Evolutionary conservation across 2,113 vertebrate genomes (phyloP).

Genomic region (Neopipo cinnamomea): DNA sequence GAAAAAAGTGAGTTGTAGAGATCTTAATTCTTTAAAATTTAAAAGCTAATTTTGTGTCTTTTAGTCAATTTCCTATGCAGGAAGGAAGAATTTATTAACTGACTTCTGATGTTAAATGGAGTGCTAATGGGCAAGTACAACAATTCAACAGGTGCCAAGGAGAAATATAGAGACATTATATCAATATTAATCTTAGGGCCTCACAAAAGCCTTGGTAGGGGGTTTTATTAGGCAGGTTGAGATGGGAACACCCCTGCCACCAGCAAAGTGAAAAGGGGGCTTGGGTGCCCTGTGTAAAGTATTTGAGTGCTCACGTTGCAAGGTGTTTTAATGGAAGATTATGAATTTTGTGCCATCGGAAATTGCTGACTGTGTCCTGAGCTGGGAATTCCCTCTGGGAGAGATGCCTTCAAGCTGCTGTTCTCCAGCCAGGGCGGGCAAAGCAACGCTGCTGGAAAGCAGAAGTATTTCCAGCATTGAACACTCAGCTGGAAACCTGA

Average conservation of each 20-base stretch:
- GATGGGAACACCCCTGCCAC: slow-evolving; percentile 38
- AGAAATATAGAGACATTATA: slow-evolving; percentile 77
- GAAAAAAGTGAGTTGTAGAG: slow-evolving; percentile 61
- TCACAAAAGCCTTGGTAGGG: slow-evolving; percentile 49
- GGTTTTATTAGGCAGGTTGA: slow-evolving; percentile 34
- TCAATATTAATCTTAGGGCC: slow-evolving; percentile 76
- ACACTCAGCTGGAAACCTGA: slow-evolving; percentile 8
- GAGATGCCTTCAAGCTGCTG: not conserved
- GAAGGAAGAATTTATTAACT: slow-evolving; percentile 83
- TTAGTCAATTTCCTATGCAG: slow-evolving; percentile 83
- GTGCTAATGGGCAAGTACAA: slow-evolving; percentile 81
- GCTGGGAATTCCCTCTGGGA: not conserved
- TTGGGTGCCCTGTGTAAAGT: not conserved
- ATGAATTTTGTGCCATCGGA: not conserved
- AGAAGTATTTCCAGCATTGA: not conserved
- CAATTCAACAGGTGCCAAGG: slow-evolving; percentile 80
- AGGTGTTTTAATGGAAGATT: not conserved
- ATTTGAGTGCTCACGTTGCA: not conserved
- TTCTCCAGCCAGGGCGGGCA: not conserved
- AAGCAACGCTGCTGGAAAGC: not conserved
- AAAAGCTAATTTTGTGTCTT: slow-evolving; percentile 86
- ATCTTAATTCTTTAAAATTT: slow-evolving; percentile 86
- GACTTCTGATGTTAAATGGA: slow-evolving; percentile 80
- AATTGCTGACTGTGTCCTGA: not conserved
- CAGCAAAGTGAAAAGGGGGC: not conserved